Conservation (phyloP, 2,888 invertebrate genomes). For the Drosophila koepferae region DNA sequence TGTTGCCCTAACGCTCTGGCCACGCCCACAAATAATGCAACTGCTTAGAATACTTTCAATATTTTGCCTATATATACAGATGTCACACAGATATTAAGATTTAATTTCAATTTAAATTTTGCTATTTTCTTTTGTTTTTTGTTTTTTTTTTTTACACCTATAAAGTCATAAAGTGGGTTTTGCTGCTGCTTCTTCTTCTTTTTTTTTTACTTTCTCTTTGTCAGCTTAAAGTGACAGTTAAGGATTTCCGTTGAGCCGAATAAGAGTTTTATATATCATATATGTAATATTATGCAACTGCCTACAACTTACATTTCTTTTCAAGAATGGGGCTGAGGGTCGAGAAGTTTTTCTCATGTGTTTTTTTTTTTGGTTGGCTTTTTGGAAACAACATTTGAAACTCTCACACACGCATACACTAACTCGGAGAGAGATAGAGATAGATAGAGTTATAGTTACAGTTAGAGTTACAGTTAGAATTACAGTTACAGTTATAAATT, state of each 20-base stretch:
- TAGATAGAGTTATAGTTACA: conserved; percentile 23
- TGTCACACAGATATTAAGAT: conserved; percentile 39
- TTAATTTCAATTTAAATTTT: conserved; percentile 20
- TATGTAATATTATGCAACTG: conserved; percentile 17
- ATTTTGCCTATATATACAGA: conserved; percentile 43
- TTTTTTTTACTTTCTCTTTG: not conserved
- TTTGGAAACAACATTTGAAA: conserved; percentile 30
- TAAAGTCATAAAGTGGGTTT: conserved; percentile 25
- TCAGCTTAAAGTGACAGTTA: conserved; percentile 14
- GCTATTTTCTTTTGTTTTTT: conserved; percentile 17
- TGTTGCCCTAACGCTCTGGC: conserved; percentile 26
- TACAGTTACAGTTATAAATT: conserved; percentile 39
- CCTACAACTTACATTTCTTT: conserved; percentile 40
- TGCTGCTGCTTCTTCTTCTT: not conserved
- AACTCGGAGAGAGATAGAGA: conserved; percentile 9
- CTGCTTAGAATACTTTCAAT: conserved; percentile 28
- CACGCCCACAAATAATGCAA: conserved; percentile 33
- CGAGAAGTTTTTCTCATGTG: too few species aligned
- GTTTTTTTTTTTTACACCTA: conserved; percentile 11
- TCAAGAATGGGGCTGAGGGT: not conserved
- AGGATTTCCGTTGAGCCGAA: conserved; percentile 23
- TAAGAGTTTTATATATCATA: conserved; percentile 10
- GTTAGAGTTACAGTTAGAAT: conserved; percentile 35
- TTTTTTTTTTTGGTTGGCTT: conserved; percentile 3
- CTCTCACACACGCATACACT: conserved; percentile 24